Conservation (phyloP, 2,888 invertebrate genomes). For the Monopis laevigella region DNA sequence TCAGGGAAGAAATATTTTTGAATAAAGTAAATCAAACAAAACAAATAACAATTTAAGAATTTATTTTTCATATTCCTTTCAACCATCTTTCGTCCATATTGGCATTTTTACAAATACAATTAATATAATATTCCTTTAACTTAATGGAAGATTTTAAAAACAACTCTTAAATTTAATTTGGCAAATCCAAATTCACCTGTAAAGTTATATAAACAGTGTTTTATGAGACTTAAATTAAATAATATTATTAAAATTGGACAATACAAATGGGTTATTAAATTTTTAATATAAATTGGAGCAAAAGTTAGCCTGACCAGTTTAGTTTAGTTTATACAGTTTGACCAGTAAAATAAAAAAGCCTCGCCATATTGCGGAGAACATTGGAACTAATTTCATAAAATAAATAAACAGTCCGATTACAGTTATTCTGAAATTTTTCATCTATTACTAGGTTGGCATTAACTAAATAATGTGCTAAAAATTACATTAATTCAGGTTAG, state of each 20-base stretch:
- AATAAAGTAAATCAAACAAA: constrained; percentile 34
- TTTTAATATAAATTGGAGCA: constrained; percentile 40
- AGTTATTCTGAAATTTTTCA: too few relatives aligned
- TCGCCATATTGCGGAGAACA: too few relatives aligned
- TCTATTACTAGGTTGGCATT: too few relatives aligned
- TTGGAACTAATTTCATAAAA: too few relatives aligned
- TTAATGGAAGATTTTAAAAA: constrained; percentile 59
- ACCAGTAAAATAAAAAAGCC: too few relatives aligned
- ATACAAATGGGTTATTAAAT: constrained; percentile 36
- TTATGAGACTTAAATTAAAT: constrained; percentile 31
- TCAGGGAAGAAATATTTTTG: background rate
- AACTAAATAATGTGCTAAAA: too few relatives aligned
- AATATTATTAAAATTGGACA: too few relatives aligned
- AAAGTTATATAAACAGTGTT: constrained; percentile 28
- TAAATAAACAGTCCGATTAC: too few relatives aligned
- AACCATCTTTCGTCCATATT: constrained; percentile 47
- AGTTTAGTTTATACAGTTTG: too few relatives aligned
- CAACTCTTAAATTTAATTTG: constrained; percentile 58
- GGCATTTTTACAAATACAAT: constrained; percentile 60
- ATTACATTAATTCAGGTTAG: too few relatives aligned
- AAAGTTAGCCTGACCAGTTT: too few relatives aligned
- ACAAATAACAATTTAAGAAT: constrained; percentile 30
- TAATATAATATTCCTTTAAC: constrained; percentile 41
- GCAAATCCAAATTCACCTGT: constrained; percentile 59
- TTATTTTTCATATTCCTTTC: constrained; percentile 25